Conservation (phyloP, 2,113 vertebrate genomes). For the Chlorodrepanis virens region DNA sequence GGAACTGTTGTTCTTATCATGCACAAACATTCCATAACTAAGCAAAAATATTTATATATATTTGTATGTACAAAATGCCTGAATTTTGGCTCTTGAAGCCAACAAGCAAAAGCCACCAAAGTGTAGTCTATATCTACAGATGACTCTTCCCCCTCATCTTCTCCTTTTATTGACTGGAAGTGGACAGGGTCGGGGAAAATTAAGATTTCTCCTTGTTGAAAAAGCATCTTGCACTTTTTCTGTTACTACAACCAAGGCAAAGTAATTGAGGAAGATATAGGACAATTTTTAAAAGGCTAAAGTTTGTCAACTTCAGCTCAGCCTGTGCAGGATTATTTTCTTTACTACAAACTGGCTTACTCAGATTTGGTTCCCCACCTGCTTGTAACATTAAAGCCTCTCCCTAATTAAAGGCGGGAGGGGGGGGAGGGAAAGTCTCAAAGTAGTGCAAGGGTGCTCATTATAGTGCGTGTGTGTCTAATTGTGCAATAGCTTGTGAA, state of each 20-base stretch:
- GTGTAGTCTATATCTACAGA: background rate
- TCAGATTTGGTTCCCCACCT: background rate
- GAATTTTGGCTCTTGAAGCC: background rate
- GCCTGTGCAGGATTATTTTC: slow-evolving; percentile 1
- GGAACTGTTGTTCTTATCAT: slow-evolving; percentile 17
- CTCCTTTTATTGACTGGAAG: background rate
- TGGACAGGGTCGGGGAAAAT: background rate
- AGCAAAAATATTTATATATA: slow-evolving; percentile 57
- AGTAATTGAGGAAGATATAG: background rate
- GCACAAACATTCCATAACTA: slow-evolving; percentile 27
- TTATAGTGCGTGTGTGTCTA: background rate
- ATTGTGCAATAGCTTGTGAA: slow-evolving; percentile 16
- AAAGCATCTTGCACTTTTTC: slow-evolving; percentile 44
- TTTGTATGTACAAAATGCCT: slow-evolving; percentile 42
- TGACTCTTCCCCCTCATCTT: background rate
- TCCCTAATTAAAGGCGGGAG: background rate
- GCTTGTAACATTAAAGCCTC: background rate
- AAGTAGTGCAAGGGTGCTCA: background rate
- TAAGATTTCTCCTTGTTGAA: background rate
- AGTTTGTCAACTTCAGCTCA: background rate
- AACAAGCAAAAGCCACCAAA: slow-evolving; percentile 43
- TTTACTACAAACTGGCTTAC: background rate
- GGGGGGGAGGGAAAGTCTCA: background rate
- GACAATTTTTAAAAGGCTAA: background rate
- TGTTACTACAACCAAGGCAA: background rate